A percentile compares a stretch with the other conserved stretches of the same genome.
Conservation (phyloP, 2,113 vertebrate species). For the Thermophis baileyi region DNA sequence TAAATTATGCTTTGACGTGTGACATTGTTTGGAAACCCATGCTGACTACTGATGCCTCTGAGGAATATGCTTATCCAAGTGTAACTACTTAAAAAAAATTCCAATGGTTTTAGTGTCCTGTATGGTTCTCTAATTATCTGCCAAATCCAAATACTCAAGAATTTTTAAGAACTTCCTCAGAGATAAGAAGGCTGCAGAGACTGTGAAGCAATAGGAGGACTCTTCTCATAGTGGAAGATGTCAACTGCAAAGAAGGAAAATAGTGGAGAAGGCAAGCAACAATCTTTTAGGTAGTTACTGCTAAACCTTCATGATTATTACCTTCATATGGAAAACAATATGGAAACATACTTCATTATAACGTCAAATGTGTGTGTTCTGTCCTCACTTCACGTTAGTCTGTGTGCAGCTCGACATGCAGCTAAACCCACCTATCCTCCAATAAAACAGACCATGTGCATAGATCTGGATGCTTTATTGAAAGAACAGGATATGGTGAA, state of each 20-base stretch:
- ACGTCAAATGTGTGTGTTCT: neutral
- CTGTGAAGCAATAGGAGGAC: neutral
- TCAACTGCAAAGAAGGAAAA: neutral
- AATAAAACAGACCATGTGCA: too few relatives aligned
- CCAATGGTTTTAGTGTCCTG: neutral
- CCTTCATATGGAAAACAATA: neutral
- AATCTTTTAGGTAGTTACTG: neutral
- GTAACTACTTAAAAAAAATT: neutral
- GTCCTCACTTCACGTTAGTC: too few relatives aligned
- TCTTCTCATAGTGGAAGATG: neutral
- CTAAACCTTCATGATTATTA: neutral
- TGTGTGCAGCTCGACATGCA: too few relatives aligned
- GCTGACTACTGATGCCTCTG: neutral
- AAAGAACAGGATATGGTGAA: too few relatives aligned
- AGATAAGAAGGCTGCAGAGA: neutral
- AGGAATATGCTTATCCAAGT: neutral
- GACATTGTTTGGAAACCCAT: neutral
- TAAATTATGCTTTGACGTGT: neutral
- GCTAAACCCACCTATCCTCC: too few relatives aligned
- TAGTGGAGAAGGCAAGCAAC: neutral
- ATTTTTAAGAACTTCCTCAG: neutral
- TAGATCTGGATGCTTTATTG: too few relatives aligned
- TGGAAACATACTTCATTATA: neutral
- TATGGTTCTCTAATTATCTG: neutral
- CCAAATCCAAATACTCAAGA: neutral